phyloP scores from a whole-genome alignment of 2,888 invertebrate genomes.

The Crematogaster levior region DNA sequence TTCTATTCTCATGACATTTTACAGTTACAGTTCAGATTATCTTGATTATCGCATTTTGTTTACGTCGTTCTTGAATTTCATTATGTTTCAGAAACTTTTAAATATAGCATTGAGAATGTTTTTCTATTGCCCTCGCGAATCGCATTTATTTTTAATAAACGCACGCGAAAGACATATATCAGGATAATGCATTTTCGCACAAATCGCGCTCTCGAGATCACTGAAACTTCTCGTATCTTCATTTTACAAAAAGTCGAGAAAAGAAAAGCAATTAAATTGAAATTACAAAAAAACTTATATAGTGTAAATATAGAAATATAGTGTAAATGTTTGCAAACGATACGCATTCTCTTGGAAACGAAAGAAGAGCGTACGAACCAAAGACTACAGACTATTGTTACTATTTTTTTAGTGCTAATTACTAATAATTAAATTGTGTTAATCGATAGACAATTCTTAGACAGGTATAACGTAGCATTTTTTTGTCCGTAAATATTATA shows the following conservation, averaged over 20 bases:
- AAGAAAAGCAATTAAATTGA: constrained; percentile 4
- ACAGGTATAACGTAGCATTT: neutral
- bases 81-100: constrained; percentile 5
- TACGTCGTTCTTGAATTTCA: neutral
- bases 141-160: constrained; percentile 39
- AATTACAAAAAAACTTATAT: neutral
- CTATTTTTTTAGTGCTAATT: constrained; percentile 64
- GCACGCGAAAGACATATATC: constrained; percentile 13
- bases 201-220: constrained; percentile 8
- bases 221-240: neutral
- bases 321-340: neutral
- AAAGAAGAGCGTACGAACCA: constrained; percentile 83
- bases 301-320: neutral
- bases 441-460: constrained; percentile 5
- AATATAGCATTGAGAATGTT: neutral
- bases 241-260: neutral
- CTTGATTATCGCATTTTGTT: neutral
- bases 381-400: constrained; percentile 81
- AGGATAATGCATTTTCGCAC: constrained; percentile 38
- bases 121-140: neutral
- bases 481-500: constrained; percentile 4
- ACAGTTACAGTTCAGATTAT: neutral
- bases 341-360: constrained; percentile 56
- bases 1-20: neutral
- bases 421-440: constrained; percentile 33